Base-by-base conservation (phyloP, 2,113 vertebrate species). In the Apus apus region DNA sequence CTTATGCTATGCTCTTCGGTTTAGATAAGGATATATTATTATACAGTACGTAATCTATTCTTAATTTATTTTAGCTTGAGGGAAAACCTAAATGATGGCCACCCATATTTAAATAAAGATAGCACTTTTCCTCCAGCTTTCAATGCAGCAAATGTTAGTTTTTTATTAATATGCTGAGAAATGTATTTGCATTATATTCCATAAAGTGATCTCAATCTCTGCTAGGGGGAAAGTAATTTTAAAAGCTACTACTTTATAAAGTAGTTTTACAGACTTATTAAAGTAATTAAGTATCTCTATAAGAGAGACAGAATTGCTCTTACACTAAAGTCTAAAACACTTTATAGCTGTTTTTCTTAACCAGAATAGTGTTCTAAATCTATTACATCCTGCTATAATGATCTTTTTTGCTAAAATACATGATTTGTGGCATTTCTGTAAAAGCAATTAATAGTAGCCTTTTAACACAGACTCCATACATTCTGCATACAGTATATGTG, bases 211-310 rank as follows among this genome's bases (percentile, higher is more conserved):
- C 30, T 45, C 90, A 91, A 84, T 94, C 90, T 94, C 84, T 76
- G 27, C 23, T 56, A 83, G 57, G 67, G 30, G 81, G 38, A 95
- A 91, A 92, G 68, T 72, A 87, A 95, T 95, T 95, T 96, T 93
- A 86, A 96, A 97, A 95, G 81, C 45, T 86, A 58, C 74, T 91
- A 50, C 64, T 95, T 95, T 84, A 84, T 88, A 86, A 91, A 94
- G 91, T 73, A 97, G 36, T 90, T 93, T 92, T 96, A 90, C 34
- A 85, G 90, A 90, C 75, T 92, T 96, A 95, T 92, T 96, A 88
- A 94, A 92, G 53, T 89, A 92, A 96, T 96, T 97, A 96, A 82
- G 46, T 85, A 77, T 84, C 75, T 89, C 54, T 82, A 4, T 79
- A 70, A 81, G 64, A 93, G 81, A 89, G 82, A 82, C 11, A 53